Evolutionary conservation across 92 coral and sea anemone species (phyloP), one percentile per base, ranked within the genome.

Genomic region (Actinernus sp.): DNA sequence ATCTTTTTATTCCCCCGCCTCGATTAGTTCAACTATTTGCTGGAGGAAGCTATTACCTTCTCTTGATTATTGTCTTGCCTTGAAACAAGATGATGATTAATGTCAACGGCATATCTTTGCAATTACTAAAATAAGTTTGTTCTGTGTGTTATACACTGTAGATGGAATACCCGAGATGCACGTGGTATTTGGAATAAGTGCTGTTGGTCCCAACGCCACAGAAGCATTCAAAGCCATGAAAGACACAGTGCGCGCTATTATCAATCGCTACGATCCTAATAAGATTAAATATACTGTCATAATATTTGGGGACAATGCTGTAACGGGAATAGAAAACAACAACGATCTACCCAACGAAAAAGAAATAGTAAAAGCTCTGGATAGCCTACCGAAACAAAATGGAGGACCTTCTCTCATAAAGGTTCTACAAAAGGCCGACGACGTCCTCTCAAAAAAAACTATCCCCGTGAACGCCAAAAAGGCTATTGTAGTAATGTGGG

Each of bases 191-290:
- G 48, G 47, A n/a, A 27, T 65, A 31, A 65, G 72, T 21, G 72
- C 72, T 3, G 37, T 59, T 21, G 41, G 72, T 0, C 34, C 58
- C 13, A 11, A 48, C 3, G 48, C 46, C 5, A 41, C 58, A 23
- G 21, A 48, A 5, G 37, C 46, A 1, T 34, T 65, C 40, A 39
- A 20, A 0, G 23, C 32, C 29, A 65, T 65, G 59, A 65, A 65
- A 36, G 72, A 65, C 27, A 26, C 48, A 12, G 34, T 65, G 1
- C 32, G 23, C 10, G 58, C 72, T 9, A 65, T 65, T 20, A 28
- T 65, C 2, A 48, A 50, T 20, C 54, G 72, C 41, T 65, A 65
- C 59, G 72, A 65, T 31, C 72, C 72, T 25, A 48, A 48, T 28
- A 65, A 49, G 52, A 23, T 65, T 33, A 31, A 65, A 25, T 49